Evolutionary conservation across 1,140 invertebrate species (phyloP), one percentile per base, ranked within the genome.

Genomic region (Aphelinus certus): DNA sequence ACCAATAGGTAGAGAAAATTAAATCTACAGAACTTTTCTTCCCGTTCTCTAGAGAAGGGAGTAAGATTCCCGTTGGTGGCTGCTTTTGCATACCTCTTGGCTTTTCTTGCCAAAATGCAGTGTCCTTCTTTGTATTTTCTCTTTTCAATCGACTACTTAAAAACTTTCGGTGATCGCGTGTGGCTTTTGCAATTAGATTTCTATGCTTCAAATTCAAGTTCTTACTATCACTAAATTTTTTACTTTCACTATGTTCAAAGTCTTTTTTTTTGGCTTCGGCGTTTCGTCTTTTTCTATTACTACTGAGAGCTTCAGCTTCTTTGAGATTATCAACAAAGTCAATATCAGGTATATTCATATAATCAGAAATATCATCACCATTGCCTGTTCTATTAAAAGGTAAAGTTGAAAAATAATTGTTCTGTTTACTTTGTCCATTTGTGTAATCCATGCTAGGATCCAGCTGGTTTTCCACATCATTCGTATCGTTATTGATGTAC

Each of bases 1-100:
- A 76, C 89, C 89, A 91, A 78, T 89, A 90, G 48, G 89, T 91
- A 7, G 90, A 83, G 74, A 91, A 90, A 46, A 91, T 79, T 9
- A 91, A 68, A 82, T 91, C 90, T 9, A 90, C 78, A 3, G 88
- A 80, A 77, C 81, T 83, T 64, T 79, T 78, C 6, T 56, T 73
- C 48, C 83, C 80, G 3, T 79, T 58, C 66, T 81, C 79, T 42
- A 90, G 78, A 47, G 88, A 81, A 2, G 84, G 81, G 47, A 87
- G 77, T 10, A 87, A 75, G 74, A 86, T 82, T 43, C 87, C 86
- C 49, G 85, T 86, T 47, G 85, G 85, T 47, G 86, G 81, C 77
- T 84, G 84, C 61, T 80, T 85, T 75, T 87, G 87, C 79, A 89
- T 82, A 56, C 88, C 86, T 60, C 69, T 61, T 57, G 67, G 46